Base-by-base conservation (phyloP, 2,888 invertebrate genomes). In the Iphiclides podalirius region DNA sequence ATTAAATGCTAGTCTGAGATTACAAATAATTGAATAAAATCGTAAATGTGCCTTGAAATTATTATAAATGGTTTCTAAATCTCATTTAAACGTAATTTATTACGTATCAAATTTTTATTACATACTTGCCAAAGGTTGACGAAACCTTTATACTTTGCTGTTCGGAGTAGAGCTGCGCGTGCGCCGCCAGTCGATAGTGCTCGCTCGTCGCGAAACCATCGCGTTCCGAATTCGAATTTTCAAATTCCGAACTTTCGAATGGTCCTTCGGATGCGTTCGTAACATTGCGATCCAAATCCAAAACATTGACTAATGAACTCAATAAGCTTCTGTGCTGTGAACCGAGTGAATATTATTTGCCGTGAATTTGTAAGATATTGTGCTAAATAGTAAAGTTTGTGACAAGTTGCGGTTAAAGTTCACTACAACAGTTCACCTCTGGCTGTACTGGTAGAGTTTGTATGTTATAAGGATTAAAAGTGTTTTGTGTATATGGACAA, bases 161-260 rank as follows among this genome's bases (percentile, higher is more conserved):
- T 65, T 66, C 68, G 63, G 67, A 54, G 67, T 64, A 49, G 67
- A 69, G 68, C 52, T 75, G 80, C 82, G 81, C 81, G 67, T 68
- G 79, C 76, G 79, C 68, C 64, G 63, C 66, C 80, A 82, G 82
- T 82, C 78, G 71, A 66, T 75, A 74, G 79, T 71, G 79, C 61
- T 67, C 74, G 65, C 64, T 67, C 72, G 70, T 73, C 65, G 61
- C 64, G 67, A 61, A 57, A 61, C 65, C 67, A 72, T 71, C 62
- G 64, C 74, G 68, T 64, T 59, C 58, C 49, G 52, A 62, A 61
- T 67, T 66, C 55, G 59, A 67, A 71, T 66, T 63, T 45, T 43
- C 23, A 61, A 66, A 62, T 67, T 70, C 68, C 76, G 74, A 78
- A 78, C 79, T 75, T 75, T 75, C 66, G 67, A 64, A 59, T 56